Evolutionary conservation across 2,888 invertebrate species (phyloP), one percentile per base, ranked within the genome.

Genomic region (Labia minor): DNA sequence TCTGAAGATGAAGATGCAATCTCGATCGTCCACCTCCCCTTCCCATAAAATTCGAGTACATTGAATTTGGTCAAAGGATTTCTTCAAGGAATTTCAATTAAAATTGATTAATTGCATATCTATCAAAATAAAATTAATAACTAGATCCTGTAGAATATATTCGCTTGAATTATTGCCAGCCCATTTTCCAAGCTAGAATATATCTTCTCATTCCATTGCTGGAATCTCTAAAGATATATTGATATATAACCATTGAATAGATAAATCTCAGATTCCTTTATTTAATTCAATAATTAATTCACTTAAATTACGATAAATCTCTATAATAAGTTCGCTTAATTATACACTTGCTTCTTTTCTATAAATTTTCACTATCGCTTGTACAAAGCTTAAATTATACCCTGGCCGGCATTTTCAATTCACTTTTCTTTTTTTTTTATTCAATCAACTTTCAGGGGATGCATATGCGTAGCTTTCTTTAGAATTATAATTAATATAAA

Each of bases 121-220:
- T 49, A 49, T 49, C 49, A 49, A 49, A 49, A 16, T 49, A 49
- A 49, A 49, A 49, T 49, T 49, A 49, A 49, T 49, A 49, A 49
- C 16, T n/a, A 49, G 16, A 49, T 11, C 16, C 49, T 14, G 49
- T 11, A 49, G 14, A 26, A 26, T 26, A 26, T 26, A 26, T 26
- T 26, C 26, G 14, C 49, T 49, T 49, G 49, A 49, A 49, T n/a
- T 49, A 49, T 49, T n/a, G 49, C 49, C n/a, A 49, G 3, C 49
- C 49, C 49, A 49, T 49, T 49, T 49, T 49, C 49, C 14, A 49
- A 16, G 14, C 16, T 14, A 16, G 49, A 49, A 49, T 49, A 49
- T 49, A 49, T 49, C 49, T 49, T 49, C 49, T 26, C 26, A 26
- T 26, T 26, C 26, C 26, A 26, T 26, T 26, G 26, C 26, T 26